Conservation (phyloP, 1,140 invertebrate genomes). For the Drosophila suzukii region DNA sequence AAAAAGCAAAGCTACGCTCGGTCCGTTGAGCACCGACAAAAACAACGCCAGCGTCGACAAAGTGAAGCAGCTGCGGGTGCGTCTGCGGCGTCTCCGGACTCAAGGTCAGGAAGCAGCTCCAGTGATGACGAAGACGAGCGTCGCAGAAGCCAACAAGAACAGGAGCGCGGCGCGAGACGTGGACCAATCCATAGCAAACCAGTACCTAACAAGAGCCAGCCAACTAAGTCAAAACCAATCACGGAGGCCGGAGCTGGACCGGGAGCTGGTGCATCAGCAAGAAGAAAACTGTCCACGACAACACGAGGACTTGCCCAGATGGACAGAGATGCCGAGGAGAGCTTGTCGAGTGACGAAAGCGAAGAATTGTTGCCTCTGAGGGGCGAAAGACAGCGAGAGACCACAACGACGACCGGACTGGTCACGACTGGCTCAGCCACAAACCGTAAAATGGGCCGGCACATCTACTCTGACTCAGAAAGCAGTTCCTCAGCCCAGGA, state of each 20-base stretch:
- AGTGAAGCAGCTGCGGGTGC: constrained; percentile 64
- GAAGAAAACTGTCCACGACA: constrained; percentile 56
- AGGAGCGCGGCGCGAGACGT: constrained; percentile 17
- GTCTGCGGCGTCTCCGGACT: constrained; percentile 54
- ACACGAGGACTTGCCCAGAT: constrained; percentile 85
- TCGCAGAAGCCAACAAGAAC: constrained; percentile 5
- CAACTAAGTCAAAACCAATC: constrained; percentile 75
- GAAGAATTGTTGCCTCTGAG: constrained; percentile 89
- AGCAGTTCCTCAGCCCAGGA: constrained; percentile 41
- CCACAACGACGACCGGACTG: constrained; percentile 85
- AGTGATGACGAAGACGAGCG: constrained; percentile 71
- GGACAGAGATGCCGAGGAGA: constrained; percentile 88
- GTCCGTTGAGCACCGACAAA: constrained; percentile 78
- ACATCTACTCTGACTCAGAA: constrained; percentile 81
- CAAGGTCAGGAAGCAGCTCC: constrained; percentile 84
- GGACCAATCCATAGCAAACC: constrained; percentile 47
- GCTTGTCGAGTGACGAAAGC: constrained; percentile 89
- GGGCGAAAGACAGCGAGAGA: constrained; percentile 8
- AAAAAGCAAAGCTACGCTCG: constrained; percentile 74
- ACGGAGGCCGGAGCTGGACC: constrained; percentile 17
- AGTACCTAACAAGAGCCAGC: constrained; percentile 74
- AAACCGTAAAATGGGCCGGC: constrained; percentile 59
- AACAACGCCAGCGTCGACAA: constrained; percentile 83
- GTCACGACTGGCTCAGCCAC: constrained; percentile 74
- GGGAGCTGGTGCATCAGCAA: constrained; percentile 18